phyloP scores from a whole-genome alignment of 53 echinoderm and acorn worm species.

The Paracentrotus lividus region DNA sequence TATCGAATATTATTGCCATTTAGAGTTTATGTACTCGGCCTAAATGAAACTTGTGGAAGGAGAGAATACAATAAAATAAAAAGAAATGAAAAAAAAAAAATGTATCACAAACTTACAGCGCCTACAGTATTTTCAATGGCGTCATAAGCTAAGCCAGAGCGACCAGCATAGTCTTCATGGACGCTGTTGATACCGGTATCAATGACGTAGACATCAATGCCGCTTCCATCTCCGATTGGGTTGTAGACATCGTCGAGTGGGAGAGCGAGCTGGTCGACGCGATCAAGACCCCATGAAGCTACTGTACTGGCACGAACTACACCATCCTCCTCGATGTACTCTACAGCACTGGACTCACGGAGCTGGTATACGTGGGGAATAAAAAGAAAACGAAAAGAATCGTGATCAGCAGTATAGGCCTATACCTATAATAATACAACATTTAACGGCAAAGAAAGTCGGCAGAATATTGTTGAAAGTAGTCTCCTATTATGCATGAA shows the following conservation, averaged over 20 bases:
- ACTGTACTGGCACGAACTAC: conserved; percentile 37
- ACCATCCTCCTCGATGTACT: conserved; percentile 73
- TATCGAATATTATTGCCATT: too few relatives aligned
- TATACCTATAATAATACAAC: too few relatives aligned
- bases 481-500: too few relatives aligned
- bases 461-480: too few relatives aligned
- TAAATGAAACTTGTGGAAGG: too few relatives aligned
- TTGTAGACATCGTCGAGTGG: conserved; percentile 63
- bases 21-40: too few relatives aligned
- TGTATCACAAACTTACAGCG: background rate
- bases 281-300: conserved; percentile 75
- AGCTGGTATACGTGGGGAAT: conserved; percentile 61
- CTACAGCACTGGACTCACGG: conserved; percentile 63
- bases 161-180: conserved; percentile 73
- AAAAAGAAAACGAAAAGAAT: too few relatives aligned
- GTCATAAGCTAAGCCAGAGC: conserved; percentile 60
- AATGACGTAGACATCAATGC: conserved; percentile 74
- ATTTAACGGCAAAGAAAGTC: too few relatives aligned
- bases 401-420: too few relatives aligned
- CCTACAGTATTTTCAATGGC: conserved; percentile 40
- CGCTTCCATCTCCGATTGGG: conserved; percentile 65
- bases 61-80: too few relatives aligned
- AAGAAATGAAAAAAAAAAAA: too few relatives aligned
- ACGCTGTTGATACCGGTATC: conserved; percentile 75
- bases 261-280: conserved; percentile 67